Evolutionary conservation across 2,113 vertebrate species (phyloP).

Genomic region (Petroica traversi): DNA sequence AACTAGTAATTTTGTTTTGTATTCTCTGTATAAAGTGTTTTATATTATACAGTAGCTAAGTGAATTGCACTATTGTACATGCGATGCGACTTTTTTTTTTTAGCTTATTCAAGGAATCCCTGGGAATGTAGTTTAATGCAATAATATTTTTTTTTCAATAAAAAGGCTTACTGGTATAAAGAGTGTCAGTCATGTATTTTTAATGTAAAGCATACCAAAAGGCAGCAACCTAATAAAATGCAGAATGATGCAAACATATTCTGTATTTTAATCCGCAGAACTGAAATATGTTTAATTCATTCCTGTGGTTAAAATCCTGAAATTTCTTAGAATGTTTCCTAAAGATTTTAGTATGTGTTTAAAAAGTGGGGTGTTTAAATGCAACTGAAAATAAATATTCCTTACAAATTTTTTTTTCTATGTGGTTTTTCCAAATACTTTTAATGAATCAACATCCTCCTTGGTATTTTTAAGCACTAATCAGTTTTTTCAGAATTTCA

Average conservation of each 20-base stretch:
- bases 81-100: constrained; percentile 71
- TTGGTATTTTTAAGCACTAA: background rate
- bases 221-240: constrained; percentile 44
- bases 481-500: background rate
- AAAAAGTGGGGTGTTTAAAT: constrained; percentile 69
- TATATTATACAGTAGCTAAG: constrained; percentile 77
- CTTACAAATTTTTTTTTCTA: constrained; percentile 26
- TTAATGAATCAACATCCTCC: background rate
- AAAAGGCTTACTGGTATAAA: constrained; percentile 69
- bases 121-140: constrained; percentile 82
- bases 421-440: constrained; percentile 49
- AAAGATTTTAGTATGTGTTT: constrained; percentile 69
- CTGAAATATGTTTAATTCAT: constrained; percentile 65
- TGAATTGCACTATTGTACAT: constrained; percentile 81
- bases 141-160: constrained; percentile 83
- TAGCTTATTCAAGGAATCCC: constrained; percentile 73
- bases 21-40: constrained; percentile 74
- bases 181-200: constrained; percentile 68
- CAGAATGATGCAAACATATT: constrained; percentile 54
- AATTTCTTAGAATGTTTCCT: constrained; percentile 74
- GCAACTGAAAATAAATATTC: constrained; percentile 75
- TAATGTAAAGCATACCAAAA: constrained; percentile 68
- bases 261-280: constrained; percentile 73
- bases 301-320: constrained; percentile 68
- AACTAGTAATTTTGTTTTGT: constrained; percentile 72